These are phyloP conservation scores for Apaloderma vittatum DNA, from an alignment of 2,113 vertebrate genomes.

Conservation along the genomic window DNA sequence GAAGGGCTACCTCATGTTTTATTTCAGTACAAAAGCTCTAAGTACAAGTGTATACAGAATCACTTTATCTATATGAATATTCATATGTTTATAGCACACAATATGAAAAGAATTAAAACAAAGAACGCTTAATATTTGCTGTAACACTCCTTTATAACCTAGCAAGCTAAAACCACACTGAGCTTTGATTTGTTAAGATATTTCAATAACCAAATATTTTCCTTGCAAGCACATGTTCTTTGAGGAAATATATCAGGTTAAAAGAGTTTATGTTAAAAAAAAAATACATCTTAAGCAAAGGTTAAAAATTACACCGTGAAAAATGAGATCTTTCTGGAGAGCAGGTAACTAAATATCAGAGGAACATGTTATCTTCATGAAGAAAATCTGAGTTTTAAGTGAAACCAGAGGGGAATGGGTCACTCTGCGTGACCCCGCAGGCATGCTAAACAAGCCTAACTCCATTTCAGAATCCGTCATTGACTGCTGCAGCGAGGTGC, in stretches of 20 bases:
- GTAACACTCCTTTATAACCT: neutral
- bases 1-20: neutral
- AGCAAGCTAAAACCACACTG: neutral
- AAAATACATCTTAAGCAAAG: conserved; percentile 36
- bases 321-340: conserved; percentile 51
- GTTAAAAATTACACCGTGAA: conserved; percentile 56
- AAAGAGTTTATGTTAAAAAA: conserved; percentile 3
- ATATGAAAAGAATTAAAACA: conserved; percentile 15
- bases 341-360: conserved; percentile 55
- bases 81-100: neutral
- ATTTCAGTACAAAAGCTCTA: neutral
- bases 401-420: conserved; percentile 64
- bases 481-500: conserved; percentile 29
- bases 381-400: conserved; percentile 61
- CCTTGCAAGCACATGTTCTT: neutral
- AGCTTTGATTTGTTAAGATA: neutral
- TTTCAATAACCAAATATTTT: neutral
- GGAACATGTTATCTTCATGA: conserved; percentile 47
- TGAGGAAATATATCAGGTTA: conserved; percentile 14
- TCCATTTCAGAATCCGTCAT: conserved; percentile 43
- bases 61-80: conserved; percentile 8
- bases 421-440: conserved; percentile 56
- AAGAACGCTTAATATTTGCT: neutral
- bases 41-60: neutral
- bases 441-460: conserved; percentile 51